Evolutionary conservation across 92 coral and sea anemone genomes (phyloP).

Genomic region (Epizoanthus scotinus): DNA sequence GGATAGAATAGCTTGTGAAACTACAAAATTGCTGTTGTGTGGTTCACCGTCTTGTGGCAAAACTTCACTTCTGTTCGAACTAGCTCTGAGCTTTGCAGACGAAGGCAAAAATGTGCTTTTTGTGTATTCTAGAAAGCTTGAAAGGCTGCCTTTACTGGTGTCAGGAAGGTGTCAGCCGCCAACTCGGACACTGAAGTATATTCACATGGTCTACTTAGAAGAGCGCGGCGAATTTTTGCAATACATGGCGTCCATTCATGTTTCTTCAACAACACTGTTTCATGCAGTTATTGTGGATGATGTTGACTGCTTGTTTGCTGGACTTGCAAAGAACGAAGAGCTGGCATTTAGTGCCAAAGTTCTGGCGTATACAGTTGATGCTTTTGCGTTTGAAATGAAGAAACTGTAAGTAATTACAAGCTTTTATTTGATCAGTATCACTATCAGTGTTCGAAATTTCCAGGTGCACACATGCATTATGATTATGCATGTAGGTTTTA

Average conservation of each 20-base stretch:
- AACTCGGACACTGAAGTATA: conserved; percentile 60
- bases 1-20: conserved; percentile 15
- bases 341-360: conserved; percentile 70
- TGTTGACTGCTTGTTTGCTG: conserved; percentile 62
- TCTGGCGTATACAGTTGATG: conserved; percentile 86
- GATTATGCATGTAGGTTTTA: too few relatives aligned
- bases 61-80: conserved; percentile 82
- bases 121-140: conserved; percentile 67
- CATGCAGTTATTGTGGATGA: conserved; percentile 73
- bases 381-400: conserved; percentile 60
- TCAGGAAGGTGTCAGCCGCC: conserved; percentile 72
- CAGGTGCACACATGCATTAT: too few relatives aligned
- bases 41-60: conserved; percentile 83
- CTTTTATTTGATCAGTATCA: neutral
- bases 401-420: conserved; percentile 58
- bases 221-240: conserved; percentile 63
- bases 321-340: conserved; percentile 77
- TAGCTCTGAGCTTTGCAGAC: conserved; percentile 86
- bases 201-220: conserved; percentile 81
- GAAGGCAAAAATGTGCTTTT: conserved; percentile 79
- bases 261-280: conserved; percentile 38
- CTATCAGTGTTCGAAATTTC: too few relatives aligned
- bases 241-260: conserved; percentile 75
- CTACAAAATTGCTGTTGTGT: conserved; percentile 53
- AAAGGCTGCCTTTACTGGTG: conserved; percentile 70